Conservation (phyloP, 2,113 vertebrate genomes). For the Aleadryas rufinucha region DNA sequence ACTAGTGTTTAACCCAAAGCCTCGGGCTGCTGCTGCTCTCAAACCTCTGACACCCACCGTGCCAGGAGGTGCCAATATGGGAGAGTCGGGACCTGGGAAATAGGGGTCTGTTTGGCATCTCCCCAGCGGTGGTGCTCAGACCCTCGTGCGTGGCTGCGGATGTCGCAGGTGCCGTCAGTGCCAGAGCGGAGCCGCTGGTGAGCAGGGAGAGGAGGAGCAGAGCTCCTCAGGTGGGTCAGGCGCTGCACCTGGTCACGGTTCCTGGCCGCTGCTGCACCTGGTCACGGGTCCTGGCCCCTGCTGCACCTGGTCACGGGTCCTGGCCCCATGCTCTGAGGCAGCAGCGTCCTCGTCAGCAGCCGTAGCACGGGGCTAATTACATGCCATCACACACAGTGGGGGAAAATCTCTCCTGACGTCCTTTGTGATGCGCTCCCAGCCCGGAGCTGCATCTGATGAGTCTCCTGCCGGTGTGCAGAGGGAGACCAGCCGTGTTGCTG, state of each 20-base stretch:
- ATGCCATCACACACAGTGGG: fast-evolving
- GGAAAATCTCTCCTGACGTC: neutral
- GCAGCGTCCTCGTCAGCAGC: neutral
- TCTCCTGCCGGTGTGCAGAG: neutral
- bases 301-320: fast-evolving
- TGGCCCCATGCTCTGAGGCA: neutral
- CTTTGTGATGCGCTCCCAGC: neutral
- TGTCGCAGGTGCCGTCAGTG: fast-evolving
- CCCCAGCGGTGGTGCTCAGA: neutral
- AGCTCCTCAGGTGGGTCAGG: neutral
- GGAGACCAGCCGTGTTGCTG: neutral
- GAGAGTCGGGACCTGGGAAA: neutral
- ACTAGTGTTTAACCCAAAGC: neutral
- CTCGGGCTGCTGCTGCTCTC: neutral
- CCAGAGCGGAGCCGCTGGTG: fast-evolving
- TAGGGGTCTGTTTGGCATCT: fast-evolving
- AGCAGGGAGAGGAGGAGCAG: neutral
- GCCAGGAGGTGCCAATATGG: fast-evolving
- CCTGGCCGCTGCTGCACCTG: neutral
- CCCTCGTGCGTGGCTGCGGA: fast-evolving
- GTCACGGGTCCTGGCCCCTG: neutral
- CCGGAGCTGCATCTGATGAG: fast-evolving
- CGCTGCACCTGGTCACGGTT: fast-evolving
- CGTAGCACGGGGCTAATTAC: neutral
- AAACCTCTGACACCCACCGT: fast-evolving